Evolutionary conservation across 2,113 vertebrate species (phyloP).

Genomic region (Callorhinus ursinus): DNA sequence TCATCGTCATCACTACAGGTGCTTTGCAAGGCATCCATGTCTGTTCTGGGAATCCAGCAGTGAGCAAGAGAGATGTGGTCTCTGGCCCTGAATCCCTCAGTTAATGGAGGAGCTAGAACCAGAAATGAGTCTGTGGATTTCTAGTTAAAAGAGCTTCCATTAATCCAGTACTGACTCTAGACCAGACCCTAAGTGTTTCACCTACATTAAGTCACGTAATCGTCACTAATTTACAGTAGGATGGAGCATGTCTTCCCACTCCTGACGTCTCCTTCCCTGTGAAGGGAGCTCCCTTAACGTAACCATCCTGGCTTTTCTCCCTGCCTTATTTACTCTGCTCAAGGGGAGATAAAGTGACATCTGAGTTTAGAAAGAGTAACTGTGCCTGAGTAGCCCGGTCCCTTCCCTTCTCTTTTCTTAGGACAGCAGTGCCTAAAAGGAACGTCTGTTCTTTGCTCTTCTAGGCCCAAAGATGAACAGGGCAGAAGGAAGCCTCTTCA

Average conservation of each 20-base stretch:
- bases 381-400: not conserved
- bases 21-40: not conserved
- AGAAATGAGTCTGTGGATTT: conserved; percentile 15
- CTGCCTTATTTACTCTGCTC: not conserved
- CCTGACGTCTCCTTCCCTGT: not conserved
- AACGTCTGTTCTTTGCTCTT: not conserved
- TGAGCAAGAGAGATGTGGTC: conserved; percentile 7
- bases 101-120: not conserved
- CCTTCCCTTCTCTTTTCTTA: not conserved
- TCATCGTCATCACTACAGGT: not conserved
- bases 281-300: not conserved
- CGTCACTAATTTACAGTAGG: not conserved
- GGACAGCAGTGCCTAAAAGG: not conserved
- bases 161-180: conserved; percentile 30
- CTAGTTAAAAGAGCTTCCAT: conserved; percentile 36
- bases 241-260: not conserved
- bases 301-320: not conserved
- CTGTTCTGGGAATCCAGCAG: not conserved
- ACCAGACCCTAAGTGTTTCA: not conserved
- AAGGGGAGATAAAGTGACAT: not conserved
- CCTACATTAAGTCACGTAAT: not conserved
- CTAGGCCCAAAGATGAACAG: not conserved
- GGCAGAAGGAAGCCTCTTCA: not conserved
- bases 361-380: conserved; percentile 16
- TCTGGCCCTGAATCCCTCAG: conserved; percentile 18